Evolutionary conservation across 1,140 invertebrate species (phyloP).

Genomic region (Muscidifurax raptorellus): DNA sequence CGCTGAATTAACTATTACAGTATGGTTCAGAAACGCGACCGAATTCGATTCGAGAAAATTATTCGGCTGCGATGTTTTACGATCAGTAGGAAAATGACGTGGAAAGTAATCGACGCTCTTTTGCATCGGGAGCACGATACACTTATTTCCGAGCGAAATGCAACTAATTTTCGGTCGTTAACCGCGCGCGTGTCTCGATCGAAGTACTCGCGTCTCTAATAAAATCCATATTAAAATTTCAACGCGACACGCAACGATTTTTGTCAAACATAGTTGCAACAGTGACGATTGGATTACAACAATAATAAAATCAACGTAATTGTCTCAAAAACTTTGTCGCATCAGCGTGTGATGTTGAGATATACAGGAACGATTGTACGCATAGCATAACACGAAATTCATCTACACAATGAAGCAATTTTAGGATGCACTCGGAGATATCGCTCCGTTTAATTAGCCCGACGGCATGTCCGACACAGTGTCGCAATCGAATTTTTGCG

Average conservation of each 20-base stretch:
- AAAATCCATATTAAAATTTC: conserved; percentile 52
- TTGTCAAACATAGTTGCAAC: no score
- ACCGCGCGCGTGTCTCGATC: conserved; percentile 36
- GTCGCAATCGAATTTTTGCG: conserved; percentile 36
- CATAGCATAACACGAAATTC: no score
- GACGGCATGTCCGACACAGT: conserved; percentile 20
- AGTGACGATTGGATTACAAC: no score
- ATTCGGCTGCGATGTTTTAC: not conserved
- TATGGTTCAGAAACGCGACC: no score
- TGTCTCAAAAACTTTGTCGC: no score
- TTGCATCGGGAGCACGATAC: conserved; percentile 23
- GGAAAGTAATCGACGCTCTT: conserved; percentile 1
- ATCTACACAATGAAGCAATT: conserved; percentile 1
- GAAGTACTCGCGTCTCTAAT: conserved; percentile 47
- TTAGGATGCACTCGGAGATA: conserved; percentile 23
- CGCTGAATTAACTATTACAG: no score
- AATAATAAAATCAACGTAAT: no score
- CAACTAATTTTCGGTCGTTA: conserved; percentile 51
- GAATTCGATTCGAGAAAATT: no score
- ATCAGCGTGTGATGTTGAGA: no score
- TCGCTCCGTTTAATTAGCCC: conserved; percentile 36
- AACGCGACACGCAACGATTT: conserved; percentile 50
- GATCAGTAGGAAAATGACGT: not conserved
- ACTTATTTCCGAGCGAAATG: conserved; percentile 38
- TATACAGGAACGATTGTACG: no score